Conservation (phyloP, 2,113 vertebrate genomes). For the Corynorhinus townsendii region DNA sequence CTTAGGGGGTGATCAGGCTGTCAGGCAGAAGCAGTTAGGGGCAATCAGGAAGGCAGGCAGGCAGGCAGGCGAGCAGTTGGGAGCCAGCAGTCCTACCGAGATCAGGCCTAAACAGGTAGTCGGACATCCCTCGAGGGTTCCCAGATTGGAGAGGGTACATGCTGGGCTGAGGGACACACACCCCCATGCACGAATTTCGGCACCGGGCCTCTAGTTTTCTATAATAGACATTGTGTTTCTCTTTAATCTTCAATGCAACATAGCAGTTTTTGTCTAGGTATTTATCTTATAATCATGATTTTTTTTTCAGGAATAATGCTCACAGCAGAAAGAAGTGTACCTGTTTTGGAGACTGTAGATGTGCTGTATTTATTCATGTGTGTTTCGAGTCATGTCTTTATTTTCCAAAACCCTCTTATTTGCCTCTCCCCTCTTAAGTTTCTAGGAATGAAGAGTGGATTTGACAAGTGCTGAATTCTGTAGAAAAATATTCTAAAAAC, state of each 20-base stretch:
- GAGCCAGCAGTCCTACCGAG: no score
- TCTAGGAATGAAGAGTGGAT: not conserved
- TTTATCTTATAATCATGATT: not conserved
- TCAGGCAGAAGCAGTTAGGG: no score
- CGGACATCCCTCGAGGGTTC: no score
- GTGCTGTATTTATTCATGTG: not conserved
- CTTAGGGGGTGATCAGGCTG: no score
- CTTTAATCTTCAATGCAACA: not conserved
- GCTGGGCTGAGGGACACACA: no score
- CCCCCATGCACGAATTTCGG: no score
- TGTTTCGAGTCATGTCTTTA: not conserved
- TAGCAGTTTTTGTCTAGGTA: not conserved
- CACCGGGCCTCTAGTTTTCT: not conserved
- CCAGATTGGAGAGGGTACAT: no score
- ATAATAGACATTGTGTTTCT: not conserved
- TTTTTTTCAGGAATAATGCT: not conserved
- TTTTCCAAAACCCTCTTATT: conserved; percentile 8
- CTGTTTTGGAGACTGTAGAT: not conserved
- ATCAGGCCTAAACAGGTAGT: no score
- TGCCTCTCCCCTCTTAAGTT: not conserved
- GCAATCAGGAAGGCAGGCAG: no score
- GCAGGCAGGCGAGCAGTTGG: no score
- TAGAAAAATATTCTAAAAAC: not conserved
- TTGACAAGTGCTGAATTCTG: not conserved
- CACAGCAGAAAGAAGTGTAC: not conserved